phyloP scores from a whole-genome alignment of 1,140 invertebrate genomes.

The Luehdorfia chinensis region DNA sequence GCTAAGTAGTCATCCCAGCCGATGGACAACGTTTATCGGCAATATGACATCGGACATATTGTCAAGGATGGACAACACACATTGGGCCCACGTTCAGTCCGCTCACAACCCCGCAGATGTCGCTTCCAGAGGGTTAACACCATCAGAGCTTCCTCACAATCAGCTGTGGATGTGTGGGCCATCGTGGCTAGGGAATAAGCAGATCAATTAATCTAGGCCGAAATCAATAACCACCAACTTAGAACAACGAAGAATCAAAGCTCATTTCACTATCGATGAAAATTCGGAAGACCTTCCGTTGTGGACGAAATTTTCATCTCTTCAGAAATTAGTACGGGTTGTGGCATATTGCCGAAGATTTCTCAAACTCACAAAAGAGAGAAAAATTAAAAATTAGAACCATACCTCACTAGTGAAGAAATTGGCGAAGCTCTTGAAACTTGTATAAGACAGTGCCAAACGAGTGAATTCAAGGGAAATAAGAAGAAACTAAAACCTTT shows the following conservation, averaged over 20 bases:
- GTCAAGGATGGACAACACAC: no score
- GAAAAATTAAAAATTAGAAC: no score
- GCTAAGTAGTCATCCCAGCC: not conserved
- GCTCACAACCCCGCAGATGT: no score
- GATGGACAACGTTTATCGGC: not conserved
- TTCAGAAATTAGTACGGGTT: no score
- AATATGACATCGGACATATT: no score
- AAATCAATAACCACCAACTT: constrained; percentile 3
- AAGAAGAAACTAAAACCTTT: no score
- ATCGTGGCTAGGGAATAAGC: constrained; percentile 1
- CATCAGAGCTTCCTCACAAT: constrained; percentile 3
- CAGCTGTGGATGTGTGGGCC: constrained; percentile 7
- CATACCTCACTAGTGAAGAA: not conserved
- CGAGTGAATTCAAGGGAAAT: not conserved
- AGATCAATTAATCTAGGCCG: constrained; percentile 2
- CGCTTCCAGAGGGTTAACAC: constrained; percentile 9
- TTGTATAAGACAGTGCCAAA: not conserved
- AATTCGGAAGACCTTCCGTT: no score
- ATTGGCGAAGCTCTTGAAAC: not conserved
- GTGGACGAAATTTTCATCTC: no score
- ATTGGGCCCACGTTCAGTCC: no score
- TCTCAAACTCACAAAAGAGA: no score
- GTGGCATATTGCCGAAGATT: no score
- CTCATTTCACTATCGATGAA: constrained; percentile 9
- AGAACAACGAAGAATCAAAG: constrained; percentile 13